Evolutionary conservation across 2,888 invertebrate genomes (phyloP).

Genomic region (Drepanosiphum platanoidis): DNA sequence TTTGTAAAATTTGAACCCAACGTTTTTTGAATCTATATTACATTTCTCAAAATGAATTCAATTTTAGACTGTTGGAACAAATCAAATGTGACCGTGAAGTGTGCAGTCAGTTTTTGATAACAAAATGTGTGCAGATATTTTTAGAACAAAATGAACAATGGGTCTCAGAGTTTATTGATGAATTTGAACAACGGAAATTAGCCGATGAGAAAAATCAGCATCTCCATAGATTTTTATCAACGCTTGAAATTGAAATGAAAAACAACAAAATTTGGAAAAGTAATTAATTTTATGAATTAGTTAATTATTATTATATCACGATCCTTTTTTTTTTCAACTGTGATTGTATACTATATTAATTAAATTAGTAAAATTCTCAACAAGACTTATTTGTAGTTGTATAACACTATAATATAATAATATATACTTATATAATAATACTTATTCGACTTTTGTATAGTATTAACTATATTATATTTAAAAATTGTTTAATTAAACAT

Average conservation of each 20-base stretch:
- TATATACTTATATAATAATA: too few species aligned
- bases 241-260: constrained; percentile 76
- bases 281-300: constrained; percentile 66
- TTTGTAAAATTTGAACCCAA: constrained; percentile 28
- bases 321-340: too few species aligned
- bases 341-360: too few species aligned
- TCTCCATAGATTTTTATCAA: constrained; percentile 82
- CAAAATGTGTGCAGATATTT: constrained; percentile 82
- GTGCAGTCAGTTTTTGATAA: constrained; percentile 78
- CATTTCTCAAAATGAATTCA: constrained; percentile 63
- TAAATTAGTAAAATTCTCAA: too few species aligned
- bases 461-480: too few species aligned
- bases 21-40: constrained; percentile 53
- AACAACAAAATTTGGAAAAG: constrained; percentile 78
- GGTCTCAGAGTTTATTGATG: constrained; percentile 79
- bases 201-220: constrained; percentile 93
- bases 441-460: too few species aligned
- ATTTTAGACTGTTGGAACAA: constrained; percentile 71
- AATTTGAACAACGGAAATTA: constrained; percentile 81
- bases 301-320: background rate
- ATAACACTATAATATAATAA: too few species aligned
- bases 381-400: too few species aligned
- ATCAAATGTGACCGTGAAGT: constrained; percentile 77
- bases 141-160: constrained; percentile 80
- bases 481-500: background rate